Conservation (phyloP, 2,888 invertebrate genomes). For the Drosophila nr. perissopoda region DNA sequence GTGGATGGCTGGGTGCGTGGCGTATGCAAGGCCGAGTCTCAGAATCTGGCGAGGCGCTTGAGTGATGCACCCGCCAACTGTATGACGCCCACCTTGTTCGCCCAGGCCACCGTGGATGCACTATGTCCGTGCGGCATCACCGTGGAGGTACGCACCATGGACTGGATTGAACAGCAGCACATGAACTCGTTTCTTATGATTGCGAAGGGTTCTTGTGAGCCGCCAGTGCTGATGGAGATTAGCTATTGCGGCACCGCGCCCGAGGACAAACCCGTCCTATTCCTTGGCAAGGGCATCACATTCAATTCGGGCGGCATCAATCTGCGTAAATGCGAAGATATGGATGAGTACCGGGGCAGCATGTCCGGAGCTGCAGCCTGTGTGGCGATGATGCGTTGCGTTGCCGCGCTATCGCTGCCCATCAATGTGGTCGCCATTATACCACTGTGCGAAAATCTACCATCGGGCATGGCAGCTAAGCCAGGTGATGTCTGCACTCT, state of each 20-base stretch:
- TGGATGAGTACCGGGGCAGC: slow-evolving; percentile 85
- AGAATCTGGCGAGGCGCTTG: slow-evolving; percentile 90
- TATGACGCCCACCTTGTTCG: slow-evolving; percentile 91
- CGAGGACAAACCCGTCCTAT: slow-evolving; percentile 85
- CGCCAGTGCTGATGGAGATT: slow-evolving; percentile 87
- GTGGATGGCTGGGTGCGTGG: slow-evolving; percentile 88
- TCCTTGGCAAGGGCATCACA: slow-evolving; percentile 87
- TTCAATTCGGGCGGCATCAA: slow-evolving; percentile 86
- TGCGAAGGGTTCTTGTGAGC: slow-evolving; percentile 86
- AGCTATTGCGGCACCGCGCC: slow-evolving; percentile 85
- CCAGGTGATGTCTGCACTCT: slow-evolving; percentile 85
- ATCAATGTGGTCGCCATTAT: slow-evolving; percentile 86
- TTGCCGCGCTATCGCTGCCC: slow-evolving; percentile 86
- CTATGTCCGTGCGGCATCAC: slow-evolving; percentile 87
- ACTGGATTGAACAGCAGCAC: slow-evolving; percentile 87
- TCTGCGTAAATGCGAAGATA: slow-evolving; percentile 56
- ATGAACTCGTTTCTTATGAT: slow-evolving; percentile 86
- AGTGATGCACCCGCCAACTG: slow-evolving; percentile 90
- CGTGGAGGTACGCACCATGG: slow-evolving; percentile 85
- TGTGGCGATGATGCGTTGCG: slow-evolving; percentile 86
- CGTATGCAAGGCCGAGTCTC: slow-evolving; percentile 89
- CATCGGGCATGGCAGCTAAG: slow-evolving; percentile 87
- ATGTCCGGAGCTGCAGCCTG: slow-evolving; percentile 89
- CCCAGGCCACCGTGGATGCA: slow-evolving; percentile 88
- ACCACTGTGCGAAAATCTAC: slow-evolving; percentile 85